Conservation (phyloP, 2,113 vertebrate species). For the Heterotilapia buettikoferi region DNA sequence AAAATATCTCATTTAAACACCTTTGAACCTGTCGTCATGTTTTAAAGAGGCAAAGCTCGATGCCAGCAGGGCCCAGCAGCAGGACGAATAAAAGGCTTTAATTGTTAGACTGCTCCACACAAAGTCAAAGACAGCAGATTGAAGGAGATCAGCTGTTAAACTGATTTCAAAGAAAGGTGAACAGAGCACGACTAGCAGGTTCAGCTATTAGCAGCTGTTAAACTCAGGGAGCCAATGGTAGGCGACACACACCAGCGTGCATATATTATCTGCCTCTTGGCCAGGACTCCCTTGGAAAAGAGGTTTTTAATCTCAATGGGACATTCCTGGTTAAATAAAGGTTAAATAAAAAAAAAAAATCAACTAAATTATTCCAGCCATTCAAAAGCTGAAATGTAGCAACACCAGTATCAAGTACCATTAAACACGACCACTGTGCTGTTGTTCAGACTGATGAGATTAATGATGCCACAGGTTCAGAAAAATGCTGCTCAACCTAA, state of each 20-base stretch:
- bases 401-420: fast-evolving
- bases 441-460: background rate
- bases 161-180: background rate
- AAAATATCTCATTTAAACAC: fast-evolving
- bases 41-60: fast-evolving
- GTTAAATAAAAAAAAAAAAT: too few relatives aligned
- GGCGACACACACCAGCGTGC: background rate
- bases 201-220: background rate
- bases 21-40: fast-evolving
- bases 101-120: background rate
- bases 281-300: too few relatives aligned
- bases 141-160: background rate
- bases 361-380: background rate
- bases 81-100: background rate
- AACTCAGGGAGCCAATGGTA: background rate
- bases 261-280: too few relatives aligned
- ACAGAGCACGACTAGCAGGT: background rate
- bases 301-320: too few relatives aligned
- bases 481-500: fast-evolving
- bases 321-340: too few relatives aligned
- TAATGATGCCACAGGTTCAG: background rate
- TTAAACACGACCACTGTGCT: background rate
- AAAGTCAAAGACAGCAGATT: background rate
- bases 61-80: background rate
- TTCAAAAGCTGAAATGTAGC: background rate